Percentiles rank a stretch among this genome's conserved stretches.
Conservation (phyloP, 2,888 invertebrate species). For the Drosophila affinis region DNA sequence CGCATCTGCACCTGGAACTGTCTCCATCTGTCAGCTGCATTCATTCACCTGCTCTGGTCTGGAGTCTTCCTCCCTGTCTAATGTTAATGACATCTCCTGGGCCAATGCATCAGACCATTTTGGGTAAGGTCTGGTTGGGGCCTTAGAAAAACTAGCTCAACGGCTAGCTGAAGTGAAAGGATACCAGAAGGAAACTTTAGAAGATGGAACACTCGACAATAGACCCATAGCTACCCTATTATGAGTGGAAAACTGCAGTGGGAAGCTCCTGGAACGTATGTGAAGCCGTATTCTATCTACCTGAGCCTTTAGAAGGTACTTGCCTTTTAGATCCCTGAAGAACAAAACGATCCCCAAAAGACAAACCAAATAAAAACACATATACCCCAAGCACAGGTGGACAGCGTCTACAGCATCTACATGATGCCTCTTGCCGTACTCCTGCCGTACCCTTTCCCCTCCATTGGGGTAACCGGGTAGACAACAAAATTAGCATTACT, state of each 20-base stretch:
- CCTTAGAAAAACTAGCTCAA: slow-evolving; percentile 64
- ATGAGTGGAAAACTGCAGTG: background rate
- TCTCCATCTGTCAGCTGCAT: slow-evolving; percentile 59
- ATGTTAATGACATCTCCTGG: slow-evolving; percentile 77
- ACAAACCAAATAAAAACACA: background rate
- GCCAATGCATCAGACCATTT: slow-evolving; percentile 70
- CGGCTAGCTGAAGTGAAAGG: slow-evolving; percentile 51
- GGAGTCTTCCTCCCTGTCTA: slow-evolving; percentile 22
- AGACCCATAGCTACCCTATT: background rate
- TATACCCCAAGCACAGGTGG: slow-evolving; percentile 9
- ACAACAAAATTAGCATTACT: slow-evolving; percentile 82
- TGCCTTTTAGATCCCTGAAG: too few species aligned
- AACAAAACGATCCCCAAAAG: background rate
- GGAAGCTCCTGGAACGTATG: background rate
- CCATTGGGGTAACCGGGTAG: slow-evolving; percentile 41
- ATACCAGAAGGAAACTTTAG: slow-evolving; percentile 14
- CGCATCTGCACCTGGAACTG: slow-evolving; percentile 20
- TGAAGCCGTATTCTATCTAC: background rate
- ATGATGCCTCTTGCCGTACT: slow-evolving; percentile 9
- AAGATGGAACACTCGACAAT: slow-evolving; percentile 3
- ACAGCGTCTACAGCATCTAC: background rate
- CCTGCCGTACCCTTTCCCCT: slow-evolving; percentile 6
- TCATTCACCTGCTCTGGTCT: slow-evolving; percentile 70
- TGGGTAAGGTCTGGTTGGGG: slow-evolving; percentile 21
- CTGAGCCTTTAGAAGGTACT: too few species aligned